A percentile compares a stretch with the other conserved stretches of the same genome.
Conservation (phyloP, 2,888 invertebrate species). For the Apodemia duryi region DNA sequence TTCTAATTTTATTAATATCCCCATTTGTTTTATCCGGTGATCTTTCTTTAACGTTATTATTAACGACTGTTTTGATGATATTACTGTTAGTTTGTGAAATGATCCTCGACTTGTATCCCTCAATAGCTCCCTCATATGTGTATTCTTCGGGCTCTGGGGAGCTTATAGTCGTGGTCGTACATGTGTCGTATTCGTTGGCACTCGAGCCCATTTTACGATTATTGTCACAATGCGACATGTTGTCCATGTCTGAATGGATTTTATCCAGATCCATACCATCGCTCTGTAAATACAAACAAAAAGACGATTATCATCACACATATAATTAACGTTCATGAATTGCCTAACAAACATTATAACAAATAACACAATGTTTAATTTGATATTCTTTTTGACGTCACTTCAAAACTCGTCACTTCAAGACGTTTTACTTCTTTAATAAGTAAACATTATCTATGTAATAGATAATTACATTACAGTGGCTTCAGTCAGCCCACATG, state of each 20-base stretch:
- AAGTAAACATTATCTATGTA: too few relatives aligned
- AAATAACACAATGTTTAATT: too few relatives aligned
- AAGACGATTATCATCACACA: not conserved
- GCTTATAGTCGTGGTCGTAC: constrained; percentile 83
- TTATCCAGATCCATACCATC: constrained; percentile 80
- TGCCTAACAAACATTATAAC: too few relatives aligned
- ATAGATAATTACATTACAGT: too few relatives aligned
- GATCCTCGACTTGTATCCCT: constrained; percentile 90
- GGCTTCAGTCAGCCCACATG: too few relatives aligned
- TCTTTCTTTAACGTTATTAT: constrained; percentile 66
- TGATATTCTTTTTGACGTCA: too few relatives aligned
- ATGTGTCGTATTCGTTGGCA: constrained; percentile 83
- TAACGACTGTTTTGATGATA: constrained; percentile 65
- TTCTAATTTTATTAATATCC: constrained; percentile 69
- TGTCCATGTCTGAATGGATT: constrained; percentile 75
- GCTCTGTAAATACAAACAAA: constrained; percentile 62
- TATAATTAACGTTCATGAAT: not conserved
- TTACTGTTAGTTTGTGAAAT: constrained; percentile 79
- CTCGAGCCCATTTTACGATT: constrained; percentile 73
- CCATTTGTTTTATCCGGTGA: constrained; percentile 63
- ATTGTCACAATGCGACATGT: constrained; percentile 65
- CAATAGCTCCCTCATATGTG: constrained; percentile 92
- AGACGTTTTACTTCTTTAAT: too few relatives aligned
- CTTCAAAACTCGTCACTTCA: too few relatives aligned
- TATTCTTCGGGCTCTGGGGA: constrained; percentile 88